Percentiles rank a stretch among this genome's conserved stretches.
phyloP scores from a whole-genome alignment of 2,797 vertebrate genomes.

The Acanthurus lineatus region DNA sequence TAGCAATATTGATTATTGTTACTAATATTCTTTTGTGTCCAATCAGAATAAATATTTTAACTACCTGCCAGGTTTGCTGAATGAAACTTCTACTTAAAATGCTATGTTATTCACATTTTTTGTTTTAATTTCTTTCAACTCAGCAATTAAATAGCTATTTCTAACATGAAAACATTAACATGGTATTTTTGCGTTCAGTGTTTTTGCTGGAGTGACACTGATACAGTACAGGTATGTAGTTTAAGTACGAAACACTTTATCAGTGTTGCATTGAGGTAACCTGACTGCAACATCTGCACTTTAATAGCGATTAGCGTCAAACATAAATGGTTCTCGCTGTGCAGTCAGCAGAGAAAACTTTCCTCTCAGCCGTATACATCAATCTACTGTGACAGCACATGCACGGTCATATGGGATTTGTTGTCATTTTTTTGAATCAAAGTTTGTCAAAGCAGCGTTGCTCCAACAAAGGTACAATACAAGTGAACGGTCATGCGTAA shows the following conservation, averaged over 20 bases:
- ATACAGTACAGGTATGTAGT: not conserved
- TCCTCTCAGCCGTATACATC: not conserved
- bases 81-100: not conserved
- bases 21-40: not conserved
- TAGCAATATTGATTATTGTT: not conserved
- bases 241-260: not conserved
- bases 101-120: not conserved
- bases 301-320: not conserved
- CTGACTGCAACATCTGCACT: not conserved
- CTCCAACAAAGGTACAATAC: conserved; percentile 6
- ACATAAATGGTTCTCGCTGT: not conserved
- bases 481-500: conserved; percentile 5
- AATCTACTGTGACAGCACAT: conserved; percentile 5
- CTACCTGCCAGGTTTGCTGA: not conserved
- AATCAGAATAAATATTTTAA: not conserved
- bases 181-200: not conserved
- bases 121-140: not conserved
- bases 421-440: conserved; percentile 10
- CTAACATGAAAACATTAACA: not conserved
- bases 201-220: not conserved
- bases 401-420: conserved; percentile 1
- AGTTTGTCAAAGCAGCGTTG: conserved; percentile 3
- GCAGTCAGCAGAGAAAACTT: conserved; percentile 3
- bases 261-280: not conserved
- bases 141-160: not conserved